Conservation (phyloP, 2,113 vertebrate species). For the Brachionichthys hirsutus region DNA sequence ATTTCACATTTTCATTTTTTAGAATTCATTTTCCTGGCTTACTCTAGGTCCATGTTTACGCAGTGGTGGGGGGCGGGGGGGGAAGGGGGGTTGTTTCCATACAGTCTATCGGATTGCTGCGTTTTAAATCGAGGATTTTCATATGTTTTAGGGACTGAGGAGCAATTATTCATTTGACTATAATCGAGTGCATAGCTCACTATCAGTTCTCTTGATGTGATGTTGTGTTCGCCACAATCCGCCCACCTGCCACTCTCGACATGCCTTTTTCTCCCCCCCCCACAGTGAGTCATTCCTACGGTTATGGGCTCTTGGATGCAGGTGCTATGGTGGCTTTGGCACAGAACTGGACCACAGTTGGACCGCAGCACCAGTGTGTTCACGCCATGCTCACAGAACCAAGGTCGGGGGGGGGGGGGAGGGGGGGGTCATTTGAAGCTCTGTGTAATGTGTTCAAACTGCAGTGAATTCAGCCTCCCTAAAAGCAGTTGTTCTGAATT, state of each 20-base stretch:
- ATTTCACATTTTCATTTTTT: too few species aligned
- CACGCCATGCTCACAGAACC: slow-evolving; percentile 86
- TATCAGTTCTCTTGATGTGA: background rate
- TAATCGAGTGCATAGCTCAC: background rate
- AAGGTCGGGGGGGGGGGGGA: slow-evolving; percentile 82
- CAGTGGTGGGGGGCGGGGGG: too few species aligned
- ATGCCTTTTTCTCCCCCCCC: slow-evolving; percentile 17
- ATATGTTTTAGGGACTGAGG: too few species aligned
- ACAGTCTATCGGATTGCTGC: too few species aligned
- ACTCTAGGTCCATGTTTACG: too few species aligned
- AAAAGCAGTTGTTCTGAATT: slow-evolving; percentile 4
- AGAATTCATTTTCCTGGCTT: too few species aligned
- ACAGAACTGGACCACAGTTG: slow-evolving; percentile 90
- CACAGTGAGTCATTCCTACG: slow-evolving; percentile 95
- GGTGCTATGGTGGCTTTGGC: slow-evolving; percentile 91
- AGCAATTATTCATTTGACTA: too few species aligned
- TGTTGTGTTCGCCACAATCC: background rate
- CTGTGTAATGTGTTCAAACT: background rate
- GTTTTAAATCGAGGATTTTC: too few species aligned
- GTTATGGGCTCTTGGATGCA: slow-evolving; percentile 91
- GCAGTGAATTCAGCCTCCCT: too few species aligned
- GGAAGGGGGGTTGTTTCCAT: too few species aligned
- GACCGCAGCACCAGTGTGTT: slow-evolving; percentile 88
- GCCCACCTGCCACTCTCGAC: slow-evolving; percentile 8
- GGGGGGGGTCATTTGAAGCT: slow-evolving; percentile 1